Evolutionary conservation across 2,113 vertebrate species (phyloP).

Genomic region (Tyrannus savana): DNA sequence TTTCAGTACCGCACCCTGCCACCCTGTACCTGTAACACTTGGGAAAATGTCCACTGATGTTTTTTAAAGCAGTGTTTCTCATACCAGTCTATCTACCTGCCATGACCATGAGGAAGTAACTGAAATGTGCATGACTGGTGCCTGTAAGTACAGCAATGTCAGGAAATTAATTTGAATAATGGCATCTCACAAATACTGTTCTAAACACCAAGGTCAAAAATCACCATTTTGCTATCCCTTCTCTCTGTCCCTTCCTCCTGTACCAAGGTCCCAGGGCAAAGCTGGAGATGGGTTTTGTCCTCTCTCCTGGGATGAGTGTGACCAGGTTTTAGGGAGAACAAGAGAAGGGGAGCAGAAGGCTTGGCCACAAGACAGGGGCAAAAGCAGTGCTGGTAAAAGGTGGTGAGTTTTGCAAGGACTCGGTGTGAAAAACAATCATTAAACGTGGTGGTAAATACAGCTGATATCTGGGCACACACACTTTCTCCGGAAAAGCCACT

Average conservation of each 20-base stretch:
- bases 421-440: neutral
- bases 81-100: neutral
- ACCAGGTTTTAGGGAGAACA: neutral
- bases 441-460: neutral
- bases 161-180: neutral
- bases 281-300: neutral
- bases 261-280: neutral
- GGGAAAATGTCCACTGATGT: neutral
- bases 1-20: neutral
- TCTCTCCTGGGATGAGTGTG: neutral
- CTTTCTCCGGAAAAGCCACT: neutral
- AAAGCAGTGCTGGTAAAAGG: neutral
- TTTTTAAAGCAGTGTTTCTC: neutral
- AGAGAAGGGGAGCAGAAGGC: neutral
- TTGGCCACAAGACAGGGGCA: neutral
- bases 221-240: neutral
- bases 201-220: neutral
- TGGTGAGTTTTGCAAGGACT: neutral
- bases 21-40: neutral
- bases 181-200: neutral
- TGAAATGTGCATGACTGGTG: neutral
- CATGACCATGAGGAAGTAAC: neutral
- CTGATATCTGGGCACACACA: rapidly evolving
- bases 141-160: neutral
- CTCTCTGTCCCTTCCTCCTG: neutral